Evolutionary conservation across 2,888 invertebrate genomes (phyloP).

Genomic region (Cheilosia pagana): DNA sequence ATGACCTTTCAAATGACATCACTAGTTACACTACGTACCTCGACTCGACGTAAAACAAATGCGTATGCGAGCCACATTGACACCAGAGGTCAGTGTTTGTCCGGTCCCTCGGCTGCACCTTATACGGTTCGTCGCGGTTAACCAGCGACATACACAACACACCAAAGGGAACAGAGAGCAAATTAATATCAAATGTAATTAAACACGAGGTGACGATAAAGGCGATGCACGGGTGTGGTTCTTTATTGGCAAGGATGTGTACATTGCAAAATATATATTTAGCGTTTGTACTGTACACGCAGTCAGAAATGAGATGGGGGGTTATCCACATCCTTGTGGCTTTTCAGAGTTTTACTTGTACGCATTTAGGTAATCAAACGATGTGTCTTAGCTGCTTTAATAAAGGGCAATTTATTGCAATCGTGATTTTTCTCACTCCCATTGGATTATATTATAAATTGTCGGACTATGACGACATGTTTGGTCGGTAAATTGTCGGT

Average conservation of each 20-base stretch:
- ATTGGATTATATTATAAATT: constrained; percentile 29
- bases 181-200: constrained; percentile 68
- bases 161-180: constrained; percentile 7
- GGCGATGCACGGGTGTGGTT: constrained; percentile 27
- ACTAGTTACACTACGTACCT: not conserved
- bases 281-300: not conserved
- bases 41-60: constrained; percentile 20
- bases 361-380: constrained; percentile 55
- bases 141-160: too few relatives aligned
- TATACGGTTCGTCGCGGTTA: too few relatives aligned
- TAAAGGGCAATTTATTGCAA: constrained; percentile 53
- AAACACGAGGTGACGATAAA: constrained; percentile 53
- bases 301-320: not conserved
- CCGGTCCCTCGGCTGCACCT: not conserved
- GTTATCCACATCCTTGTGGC: not conserved
- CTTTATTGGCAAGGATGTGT: constrained; percentile 28
- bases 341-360: not conserved
- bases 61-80: not conserved
- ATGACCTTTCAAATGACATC: constrained; percentile 3
- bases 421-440: constrained; percentile 44
- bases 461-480: constrained; percentile 40
- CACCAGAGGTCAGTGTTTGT: not conserved
- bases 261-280: not conserved
- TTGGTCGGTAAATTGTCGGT: not conserved
- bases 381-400: constrained; percentile 56